Conservation (phyloP, 2,888 invertebrate genomes). For the Hoplodrina ambigua region DNA sequence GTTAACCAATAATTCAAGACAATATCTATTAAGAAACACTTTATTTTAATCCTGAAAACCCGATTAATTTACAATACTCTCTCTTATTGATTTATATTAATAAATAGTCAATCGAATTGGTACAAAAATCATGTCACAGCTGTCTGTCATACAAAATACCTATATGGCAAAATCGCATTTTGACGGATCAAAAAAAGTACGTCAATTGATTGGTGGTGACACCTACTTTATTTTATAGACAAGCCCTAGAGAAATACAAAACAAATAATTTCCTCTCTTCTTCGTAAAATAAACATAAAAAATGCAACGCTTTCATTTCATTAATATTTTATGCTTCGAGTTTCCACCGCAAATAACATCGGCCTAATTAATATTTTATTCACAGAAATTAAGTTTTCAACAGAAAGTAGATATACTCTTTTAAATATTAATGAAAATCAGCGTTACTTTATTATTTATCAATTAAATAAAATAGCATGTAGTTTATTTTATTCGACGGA, state of each 20-base stretch:
- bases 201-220: too few relatives aligned
- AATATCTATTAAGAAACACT: too few relatives aligned
- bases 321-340: conserved; percentile 4
- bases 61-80: too few relatives aligned
- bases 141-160: too few relatives aligned
- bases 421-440: background rate
- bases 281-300: background rate
- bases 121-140: too few relatives aligned
- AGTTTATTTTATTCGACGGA: background rate
- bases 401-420: background rate
- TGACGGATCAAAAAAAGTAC: too few relatives aligned
- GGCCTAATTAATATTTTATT: conserved; percentile 19
- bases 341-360: conserved; percentile 12
- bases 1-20: too few relatives aligned
- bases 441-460: background rate
- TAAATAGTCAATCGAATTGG: too few relatives aligned
- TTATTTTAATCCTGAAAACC: too few relatives aligned
- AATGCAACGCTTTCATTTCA: conserved; percentile 17
- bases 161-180: too few relatives aligned
- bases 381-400: background rate
- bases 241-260: background rate
- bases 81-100: too few relatives aligned
- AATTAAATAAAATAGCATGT: background rate
- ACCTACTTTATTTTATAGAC: background rate
- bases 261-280: background rate